Base-by-base conservation (phyloP, 1,140 invertebrate species). In the Neelides sp. region DNA sequence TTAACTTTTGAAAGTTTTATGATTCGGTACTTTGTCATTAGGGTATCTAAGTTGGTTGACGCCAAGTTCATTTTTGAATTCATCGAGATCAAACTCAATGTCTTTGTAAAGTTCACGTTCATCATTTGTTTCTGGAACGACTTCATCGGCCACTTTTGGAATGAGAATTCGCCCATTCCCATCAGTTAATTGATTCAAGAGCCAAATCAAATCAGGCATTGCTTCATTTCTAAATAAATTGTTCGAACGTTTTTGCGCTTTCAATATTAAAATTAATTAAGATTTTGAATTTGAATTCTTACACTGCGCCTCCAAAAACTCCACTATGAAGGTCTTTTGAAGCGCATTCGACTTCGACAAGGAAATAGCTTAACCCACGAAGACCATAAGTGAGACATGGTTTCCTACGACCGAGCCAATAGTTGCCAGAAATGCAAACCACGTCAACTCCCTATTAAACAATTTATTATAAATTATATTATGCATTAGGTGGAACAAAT, bases 401-500 rank as follows among this genome's bases (percentile, higher is more conserved):
- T 65, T 93, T 94, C 10, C 79, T 84, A 30, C 83, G 96, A 3
- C 93, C 93, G 17, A 98, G 67, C 94, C 94, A 98, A 64, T 98
- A 98, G 71, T 96, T 98, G 65, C 98, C 94, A 36, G 91, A 95
- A 62, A 98, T 96, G 65, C 91, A 96, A 28, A 95, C 87, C 72
- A 79, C 96, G 67, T 97, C 92, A 0, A 93, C 78, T 64, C 78
- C 74, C 5, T 34, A 34, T n/a, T n/a, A n/a, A n/a, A n/a, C n/a
- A n/a, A n/a, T n/a, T n/a, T n/a, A n/a, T n/a, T n/a, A n/a, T n/a
- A n/a, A n/a, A 42, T 26, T 13, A 13, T n/a, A n/a, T n/a, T n/a
- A n/a, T n/a, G n/a, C n/a, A n/a, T n/a, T n/a, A n/a, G n/a, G n/a
- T n/a, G n/a, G n/a, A n/a, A n/a, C n/a, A n/a, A n/a, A n/a, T n/a